These are phyloP conservation scores for Prionailurus bengalensis DNA, from an alignment of 2,113 vertebrate genomes.

Conservation along the genomic window DNA sequence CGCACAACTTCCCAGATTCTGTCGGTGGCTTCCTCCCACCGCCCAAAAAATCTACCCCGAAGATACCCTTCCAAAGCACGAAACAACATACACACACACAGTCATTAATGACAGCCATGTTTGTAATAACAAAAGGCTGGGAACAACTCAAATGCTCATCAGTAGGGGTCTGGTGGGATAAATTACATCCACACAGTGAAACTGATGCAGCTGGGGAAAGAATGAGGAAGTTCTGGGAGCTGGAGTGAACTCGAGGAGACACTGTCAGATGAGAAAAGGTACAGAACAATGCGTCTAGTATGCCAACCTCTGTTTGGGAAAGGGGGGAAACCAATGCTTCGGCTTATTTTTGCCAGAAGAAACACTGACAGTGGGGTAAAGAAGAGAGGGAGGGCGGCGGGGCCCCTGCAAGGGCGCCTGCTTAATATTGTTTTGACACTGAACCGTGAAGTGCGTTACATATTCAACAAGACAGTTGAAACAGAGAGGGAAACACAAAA, in stretches of 20 bases:
- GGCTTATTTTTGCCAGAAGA: not conserved
- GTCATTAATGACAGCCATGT: not conserved
- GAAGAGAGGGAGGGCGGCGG: not conserved
- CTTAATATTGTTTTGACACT: not conserved
- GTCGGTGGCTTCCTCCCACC: not conserved
- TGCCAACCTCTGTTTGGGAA: not conserved
- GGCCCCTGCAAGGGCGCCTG: not conserved
- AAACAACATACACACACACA: not conserved
- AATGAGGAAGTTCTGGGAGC: not conserved
- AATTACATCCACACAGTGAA: not conserved
- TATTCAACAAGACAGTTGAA: not conserved
- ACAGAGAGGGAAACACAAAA: not conserved
- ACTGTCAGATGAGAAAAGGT: not conserved
- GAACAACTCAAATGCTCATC: not conserved
- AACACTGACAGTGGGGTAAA: not conserved
- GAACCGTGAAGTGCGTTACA: not conserved
- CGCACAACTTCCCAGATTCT: not conserved
- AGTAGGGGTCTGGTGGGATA: not conserved
- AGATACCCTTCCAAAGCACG: not conserved
- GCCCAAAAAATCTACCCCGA: not conserved
- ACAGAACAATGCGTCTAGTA: not conserved
- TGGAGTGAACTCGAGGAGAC: not conserved
- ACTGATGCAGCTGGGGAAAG: not conserved
- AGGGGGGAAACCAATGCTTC: not conserved
- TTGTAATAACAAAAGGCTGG: not conserved